phyloP scores from a whole-genome alignment of 2,888 invertebrate genomes.

The Drosophila yooni region DNA sequence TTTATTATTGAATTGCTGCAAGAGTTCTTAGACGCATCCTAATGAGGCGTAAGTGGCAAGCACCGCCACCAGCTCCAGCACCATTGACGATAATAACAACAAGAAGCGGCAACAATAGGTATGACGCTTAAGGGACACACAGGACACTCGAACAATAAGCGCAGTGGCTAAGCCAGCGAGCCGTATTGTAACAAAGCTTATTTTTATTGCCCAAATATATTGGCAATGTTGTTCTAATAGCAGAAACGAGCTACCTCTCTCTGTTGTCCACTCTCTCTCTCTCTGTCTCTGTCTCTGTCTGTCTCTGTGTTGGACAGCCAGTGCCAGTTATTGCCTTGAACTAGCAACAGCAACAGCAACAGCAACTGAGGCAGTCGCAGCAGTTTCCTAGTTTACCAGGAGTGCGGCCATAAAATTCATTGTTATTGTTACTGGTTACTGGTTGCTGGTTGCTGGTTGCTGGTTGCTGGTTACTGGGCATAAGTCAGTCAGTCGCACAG shows the following conservation, averaged over 20 bases:
- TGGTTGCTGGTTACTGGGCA: conserved; percentile 70
- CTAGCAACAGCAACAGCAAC: conserved; percentile 28
- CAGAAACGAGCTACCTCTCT: conserved; percentile 66
- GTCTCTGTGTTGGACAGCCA: conserved; percentile 10
- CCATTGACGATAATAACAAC: conserved; percentile 18
- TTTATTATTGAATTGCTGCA: conserved; percentile 69
- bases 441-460: not conserved
- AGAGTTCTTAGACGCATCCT: conserved; percentile 79
- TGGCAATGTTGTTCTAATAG: conserved; percentile 80
- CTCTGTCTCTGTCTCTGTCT: not conserved
- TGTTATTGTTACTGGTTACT: conserved; percentile 67
- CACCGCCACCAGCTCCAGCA: conserved; percentile 62
- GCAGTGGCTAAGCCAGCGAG: conserved; percentile 42
- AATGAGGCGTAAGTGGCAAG: conserved; percentile 81
- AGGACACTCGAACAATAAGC: conserved; percentile 36
- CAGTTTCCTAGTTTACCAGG: conserved; percentile 41
- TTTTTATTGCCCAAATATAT: conserved; percentile 79
- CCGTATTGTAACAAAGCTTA: conserved; percentile 73
- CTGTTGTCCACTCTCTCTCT: not conserved
- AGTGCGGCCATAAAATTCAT: conserved; percentile 72
- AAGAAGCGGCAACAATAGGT: conserved; percentile 32
- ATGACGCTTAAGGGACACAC: conserved; percentile 53
- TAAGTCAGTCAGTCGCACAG: conserved; percentile 73
- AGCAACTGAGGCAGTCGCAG: conserved; percentile 25
- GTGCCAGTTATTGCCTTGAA: conserved; percentile 38